Evolutionary conservation across 2,797 vertebrate genomes (phyloP).

Genomic region (Diglossa cyanea): DNA sequence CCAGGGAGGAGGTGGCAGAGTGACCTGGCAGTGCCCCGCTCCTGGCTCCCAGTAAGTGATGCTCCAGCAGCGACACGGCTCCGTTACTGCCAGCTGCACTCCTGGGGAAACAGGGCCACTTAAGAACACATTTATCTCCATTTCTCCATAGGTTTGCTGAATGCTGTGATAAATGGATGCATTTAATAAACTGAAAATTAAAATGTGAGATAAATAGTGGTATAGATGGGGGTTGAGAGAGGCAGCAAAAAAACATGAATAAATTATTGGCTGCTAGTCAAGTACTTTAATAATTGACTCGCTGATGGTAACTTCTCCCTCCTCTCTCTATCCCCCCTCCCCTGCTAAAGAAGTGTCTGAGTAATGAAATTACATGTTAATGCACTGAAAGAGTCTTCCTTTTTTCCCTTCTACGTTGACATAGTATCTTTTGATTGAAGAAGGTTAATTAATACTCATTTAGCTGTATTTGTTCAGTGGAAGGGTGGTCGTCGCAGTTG

Average conservation of each 20-base stretch:
- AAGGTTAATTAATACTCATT: slow-evolving; percentile 76
- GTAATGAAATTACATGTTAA: slow-evolving; percentile 70
- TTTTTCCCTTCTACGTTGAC: slow-evolving; percentile 54
- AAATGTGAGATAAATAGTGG: slow-evolving; percentile 81
- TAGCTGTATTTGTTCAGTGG: slow-evolving; percentile 65
- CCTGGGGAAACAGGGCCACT: slow-evolving; percentile 51
- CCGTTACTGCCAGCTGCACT: background rate
- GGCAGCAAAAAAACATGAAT: slow-evolving; percentile 50
- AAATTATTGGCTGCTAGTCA: slow-evolving; percentile 80
- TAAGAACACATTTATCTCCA: slow-evolving; percentile 58
- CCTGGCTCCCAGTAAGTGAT: background rate
- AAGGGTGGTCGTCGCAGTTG: slow-evolving; percentile 4
- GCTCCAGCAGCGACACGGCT: background rate
- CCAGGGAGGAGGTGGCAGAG: background rate
- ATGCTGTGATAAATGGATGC: slow-evolving; percentile 68
- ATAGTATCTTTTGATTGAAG: slow-evolving; percentile 74
- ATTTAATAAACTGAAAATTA: slow-evolving; percentile 85
- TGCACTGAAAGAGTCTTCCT: slow-evolving; percentile 24
- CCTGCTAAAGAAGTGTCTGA: slow-evolving; percentile 25
- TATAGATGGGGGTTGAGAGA: slow-evolving; percentile 37
- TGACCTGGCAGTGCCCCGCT: background rate
- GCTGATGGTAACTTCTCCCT: slow-evolving; percentile 51
- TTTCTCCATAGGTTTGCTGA: slow-evolving; percentile 57
- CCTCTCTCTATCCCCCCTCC: background rate
- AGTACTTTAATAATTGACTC: slow-evolving; percentile 64